Percentiles rank a stretch among this genome's conserved stretches.
phyloP scores from a whole-genome alignment of 64 coral and sea anemone species.

The Pachyseris speciosa region DNA sequence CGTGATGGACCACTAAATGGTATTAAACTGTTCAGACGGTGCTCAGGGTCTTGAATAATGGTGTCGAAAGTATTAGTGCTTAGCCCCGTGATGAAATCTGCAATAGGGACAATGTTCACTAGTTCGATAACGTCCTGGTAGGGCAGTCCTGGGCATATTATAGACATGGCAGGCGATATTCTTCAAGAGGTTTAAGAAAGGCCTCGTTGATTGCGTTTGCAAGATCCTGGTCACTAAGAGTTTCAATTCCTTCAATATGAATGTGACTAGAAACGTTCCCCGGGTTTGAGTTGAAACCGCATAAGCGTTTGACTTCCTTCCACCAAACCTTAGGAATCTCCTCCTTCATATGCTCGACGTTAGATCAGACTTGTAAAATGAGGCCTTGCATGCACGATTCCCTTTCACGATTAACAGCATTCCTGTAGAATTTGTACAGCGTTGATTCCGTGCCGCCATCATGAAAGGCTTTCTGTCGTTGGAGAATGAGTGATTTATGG shows the following conservation, averaged over 20 bases:
- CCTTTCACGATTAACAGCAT: constrained; percentile 11
- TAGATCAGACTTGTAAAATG: background rate
- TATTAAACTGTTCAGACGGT: too few relatives aligned
- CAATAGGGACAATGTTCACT: too few relatives aligned
- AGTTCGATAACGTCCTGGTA: too few relatives aligned
- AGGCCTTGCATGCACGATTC: background rate
- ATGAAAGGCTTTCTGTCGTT: constrained; percentile 23
- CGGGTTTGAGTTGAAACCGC: background rate
- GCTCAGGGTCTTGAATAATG: too few relatives aligned
- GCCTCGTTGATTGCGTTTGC: background rate
- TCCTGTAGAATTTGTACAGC: background rate
- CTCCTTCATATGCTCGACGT: background rate
- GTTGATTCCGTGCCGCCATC: background rate
- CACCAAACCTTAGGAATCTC: background rate
- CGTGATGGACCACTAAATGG: too few relatives aligned
- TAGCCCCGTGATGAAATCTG: too few relatives aligned
- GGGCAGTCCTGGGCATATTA: too few relatives aligned
- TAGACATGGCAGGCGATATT: too few relatives aligned
- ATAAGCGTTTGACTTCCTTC: constrained; percentile 11
- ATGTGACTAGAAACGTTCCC: background rate
- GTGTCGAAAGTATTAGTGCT: too few relatives aligned
- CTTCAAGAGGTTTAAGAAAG: too few relatives aligned
- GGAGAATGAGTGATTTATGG: constrained; percentile 5
- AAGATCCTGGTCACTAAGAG: background rate
- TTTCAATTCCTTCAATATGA: constrained; percentile 38